These are phyloP conservation scores for Homarus americanus DNA, from an alignment of 1,140 invertebrate genomes.

Conservation along the genomic window DNA sequence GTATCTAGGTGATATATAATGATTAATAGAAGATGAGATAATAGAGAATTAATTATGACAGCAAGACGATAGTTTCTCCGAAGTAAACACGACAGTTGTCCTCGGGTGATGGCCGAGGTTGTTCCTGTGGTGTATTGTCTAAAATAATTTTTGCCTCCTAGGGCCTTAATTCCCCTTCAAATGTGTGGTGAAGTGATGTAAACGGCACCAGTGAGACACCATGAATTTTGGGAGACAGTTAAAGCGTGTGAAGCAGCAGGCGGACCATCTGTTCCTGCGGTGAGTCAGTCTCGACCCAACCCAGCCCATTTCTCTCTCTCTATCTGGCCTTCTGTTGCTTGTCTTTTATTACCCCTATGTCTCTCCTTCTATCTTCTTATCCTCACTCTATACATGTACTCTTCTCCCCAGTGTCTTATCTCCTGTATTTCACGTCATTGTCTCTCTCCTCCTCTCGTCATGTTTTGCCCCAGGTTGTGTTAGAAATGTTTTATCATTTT, in stretches of 20 bases:
- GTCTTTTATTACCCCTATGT: background rate
- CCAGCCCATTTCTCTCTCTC: background rate
- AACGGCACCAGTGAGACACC: constrained; percentile 1
- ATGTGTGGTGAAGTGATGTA: constrained; percentile 19
- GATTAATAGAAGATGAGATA: background rate
- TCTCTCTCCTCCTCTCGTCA: background rate
- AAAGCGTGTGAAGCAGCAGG: constrained; percentile 61
- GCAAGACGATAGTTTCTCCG: constrained; percentile 30
- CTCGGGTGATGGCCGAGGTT: constrained; percentile 24
- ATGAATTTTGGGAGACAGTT: constrained; percentile 66
- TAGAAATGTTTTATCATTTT: background rate
- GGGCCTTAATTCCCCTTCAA: background rate
- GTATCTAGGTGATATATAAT: background rate
- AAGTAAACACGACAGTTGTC: constrained; percentile 66
- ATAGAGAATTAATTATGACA: background rate
- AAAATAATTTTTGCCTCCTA: background rate
- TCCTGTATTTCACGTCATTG: background rate
- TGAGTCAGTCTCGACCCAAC: constrained; percentile 17
- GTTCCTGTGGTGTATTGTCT: background rate
- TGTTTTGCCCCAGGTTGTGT: background rate
- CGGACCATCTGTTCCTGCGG: constrained; percentile 61
- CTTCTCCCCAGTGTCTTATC: background rate
- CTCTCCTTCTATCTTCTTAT: background rate
- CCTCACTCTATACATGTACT: background rate
- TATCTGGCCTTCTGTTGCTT: background rate